phyloP scores from a whole-genome alignment of 2,888 invertebrate species.

The Argynnis bischoffii region DNA sequence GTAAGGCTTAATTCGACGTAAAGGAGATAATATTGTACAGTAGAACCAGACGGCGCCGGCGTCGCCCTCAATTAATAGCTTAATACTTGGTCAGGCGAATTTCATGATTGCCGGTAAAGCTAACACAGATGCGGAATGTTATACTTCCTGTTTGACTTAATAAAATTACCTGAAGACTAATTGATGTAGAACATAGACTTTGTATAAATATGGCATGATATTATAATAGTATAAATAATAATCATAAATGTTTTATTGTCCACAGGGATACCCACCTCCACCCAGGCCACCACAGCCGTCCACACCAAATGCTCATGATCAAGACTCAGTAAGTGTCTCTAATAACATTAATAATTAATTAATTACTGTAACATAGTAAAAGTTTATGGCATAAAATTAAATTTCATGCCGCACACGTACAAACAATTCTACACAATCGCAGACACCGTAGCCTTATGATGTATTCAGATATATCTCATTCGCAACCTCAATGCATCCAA shows the following conservation, averaged over 20 bases:
- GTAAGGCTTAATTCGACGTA: constrained; percentile 18
- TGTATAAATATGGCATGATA: background rate
- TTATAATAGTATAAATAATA: background rate
- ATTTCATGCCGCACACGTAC: background rate
- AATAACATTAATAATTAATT: background rate
- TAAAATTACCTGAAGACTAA: background rate
- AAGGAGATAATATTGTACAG: constrained; percentile 38
- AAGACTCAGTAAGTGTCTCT: constrained; percentile 86
- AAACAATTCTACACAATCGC: background rate
- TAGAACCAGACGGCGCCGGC: constrained; percentile 46
- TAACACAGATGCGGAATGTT: constrained; percentile 13
- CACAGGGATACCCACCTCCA: constrained; percentile 87
- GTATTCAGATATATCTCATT: constrained; percentile 20
- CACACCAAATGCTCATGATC: constrained; percentile 89
- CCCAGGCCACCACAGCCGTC: constrained; percentile 88
- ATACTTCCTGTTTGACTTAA: background rate
- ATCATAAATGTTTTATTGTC: constrained; percentile 37
- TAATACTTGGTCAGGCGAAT: constrained; percentile 47
- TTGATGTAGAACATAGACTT: no score
- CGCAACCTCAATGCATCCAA: constrained; percentile 33
- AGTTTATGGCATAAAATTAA: no score
- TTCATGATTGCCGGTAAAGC: constrained; percentile 35
- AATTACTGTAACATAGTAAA: no score
- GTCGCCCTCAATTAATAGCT: constrained; percentile 58
- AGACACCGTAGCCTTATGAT: constrained; percentile 14